Base-by-base conservation (phyloP, 2,797 vertebrate genomes). In the Chromis chromis region DNA sequence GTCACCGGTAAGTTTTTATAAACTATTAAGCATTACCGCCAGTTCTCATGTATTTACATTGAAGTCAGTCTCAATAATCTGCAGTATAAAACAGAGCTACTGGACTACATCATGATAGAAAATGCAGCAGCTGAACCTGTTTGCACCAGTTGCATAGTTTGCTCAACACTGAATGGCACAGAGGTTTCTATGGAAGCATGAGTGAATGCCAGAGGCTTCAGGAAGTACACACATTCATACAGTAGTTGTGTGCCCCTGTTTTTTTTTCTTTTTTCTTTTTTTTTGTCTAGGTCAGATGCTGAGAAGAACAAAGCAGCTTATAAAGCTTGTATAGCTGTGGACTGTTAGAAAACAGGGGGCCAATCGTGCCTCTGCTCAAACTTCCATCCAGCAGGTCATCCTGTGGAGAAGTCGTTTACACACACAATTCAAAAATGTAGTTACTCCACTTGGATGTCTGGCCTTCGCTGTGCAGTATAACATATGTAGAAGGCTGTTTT, bases 1-100 rank as follows among this genome's bases (percentile, higher is more conserved):
- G 96, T 99, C 86, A 99, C 97, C 74, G 98, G 98, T 99, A 94
- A 92, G 95, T 86, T 74, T n/a, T 16, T 42, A 57, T 16, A 19
- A 25, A 36, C 22, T 8, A 19, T 40, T 13, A 61, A 28, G 19
- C 19, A 24, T 72, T 64, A 16, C 11, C 17, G 17, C 22, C 19
- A 14, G 28, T 44, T 1, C 0, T 57, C 10, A 44, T 4, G 49
- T 7, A 12, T 31, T 24, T 10, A 24, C 14, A 19, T 11, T 24
- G 13, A 21, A 60, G 25, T 28, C 5, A 3, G 6, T 57, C 24
- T 50, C 6, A 24, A 1, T 60, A 33, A 52, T 28, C 22, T 31
- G 16, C 10, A 5, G n/a, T 10, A 16, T 12, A 25, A 25, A 19
- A 6, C 36, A 49, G 24, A 74, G 40, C 42, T 17, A 22, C 27